Evolutionary conservation across 2,888 invertebrate species (phyloP).

Genomic region (Eupithecia centaureata): DNA sequence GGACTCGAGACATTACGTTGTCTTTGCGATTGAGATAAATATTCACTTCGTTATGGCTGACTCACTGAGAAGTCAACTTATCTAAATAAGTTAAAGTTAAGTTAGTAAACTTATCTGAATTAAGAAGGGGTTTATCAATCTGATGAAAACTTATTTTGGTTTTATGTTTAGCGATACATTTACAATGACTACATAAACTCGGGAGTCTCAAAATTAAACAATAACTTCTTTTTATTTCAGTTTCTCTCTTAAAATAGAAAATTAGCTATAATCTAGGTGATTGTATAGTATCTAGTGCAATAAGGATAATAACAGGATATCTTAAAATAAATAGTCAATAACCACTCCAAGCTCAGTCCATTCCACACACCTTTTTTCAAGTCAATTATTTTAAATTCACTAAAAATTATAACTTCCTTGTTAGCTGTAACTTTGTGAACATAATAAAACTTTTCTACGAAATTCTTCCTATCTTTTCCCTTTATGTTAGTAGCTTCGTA

Average conservation of each 20-base stretch:
- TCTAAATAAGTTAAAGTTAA: too few relatives aligned
- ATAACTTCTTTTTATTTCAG: not conserved
- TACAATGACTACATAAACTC: too few relatives aligned
- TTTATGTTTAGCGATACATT: not conserved
- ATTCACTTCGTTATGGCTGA: constrained; percentile 37
- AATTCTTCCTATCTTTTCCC: not conserved
- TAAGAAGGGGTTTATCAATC: not conserved
- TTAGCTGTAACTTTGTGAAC: not conserved
- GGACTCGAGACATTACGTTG: constrained; percentile 62
- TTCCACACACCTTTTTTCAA: not conserved
- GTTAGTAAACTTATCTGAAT: not conserved
- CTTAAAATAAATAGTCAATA: not conserved
- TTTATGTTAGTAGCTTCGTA: not conserved
- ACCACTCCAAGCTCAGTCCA: not conserved
- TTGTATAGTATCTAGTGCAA: too few relatives aligned
- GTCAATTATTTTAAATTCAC: not conserved
- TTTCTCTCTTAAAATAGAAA: not conserved
- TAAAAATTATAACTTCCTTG: not conserved
- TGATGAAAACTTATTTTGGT: too few relatives aligned
- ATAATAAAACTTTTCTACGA: not conserved
- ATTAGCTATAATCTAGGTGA: too few relatives aligned
- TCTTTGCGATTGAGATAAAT: constrained; percentile 46
- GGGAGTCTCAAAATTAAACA: not conserved
- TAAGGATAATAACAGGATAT: too few relatives aligned
- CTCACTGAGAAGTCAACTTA: constrained; percentile 11